Evolutionary conservation across 2,797 vertebrate species (phyloP), one percentile per base, ranked within the genome.

Genomic region (Halcyon badia): DNA sequence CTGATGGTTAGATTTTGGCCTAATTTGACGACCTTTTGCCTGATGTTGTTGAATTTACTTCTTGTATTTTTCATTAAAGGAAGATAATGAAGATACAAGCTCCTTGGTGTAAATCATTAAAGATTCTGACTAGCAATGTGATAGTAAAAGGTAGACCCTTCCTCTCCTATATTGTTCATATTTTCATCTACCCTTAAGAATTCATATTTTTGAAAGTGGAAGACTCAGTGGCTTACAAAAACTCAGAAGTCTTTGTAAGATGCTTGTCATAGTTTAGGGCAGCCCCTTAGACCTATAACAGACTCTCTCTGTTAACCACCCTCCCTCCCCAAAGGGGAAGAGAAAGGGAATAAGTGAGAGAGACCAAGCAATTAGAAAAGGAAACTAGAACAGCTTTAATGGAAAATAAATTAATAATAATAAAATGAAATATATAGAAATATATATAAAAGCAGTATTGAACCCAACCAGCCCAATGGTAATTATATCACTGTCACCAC

Each of bases 21-120:
- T 83, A 87, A 96, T 95, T 95, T 93, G 87, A 73, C 46, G 68
- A 75, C 39, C 66, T 93, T 95, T 96, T 87, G 42, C 52, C 37
- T 83, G 46, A 77, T 66, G 49, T 33, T 86, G 48, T 66, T 94
- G 71, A 77, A 88, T 94, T 91, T 73, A 14, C 51, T 81, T 95
- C 73, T 62, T 58, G 65, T 18, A 88, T 54, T 94, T 88, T 93
- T 71, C 79, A 78, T 93, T 80, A 89, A 81, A 79, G 17, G 26
- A 71, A 66, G 41, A 37, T 68, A 76, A 75, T 77, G 83, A 87
- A 93, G 61, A 76, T 76, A 88, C 54, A 90, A 86, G 24, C 13
- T 66, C 22, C 66, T 90, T 52, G 57, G 18, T 68, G 17, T 68
- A 90, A 94, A 80, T 65, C 46, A 51, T 79, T 62, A 56, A 83